phyloP scores from a whole-genome alignment of 1,140 invertebrate species.

The Lineus longissimus region DNA sequence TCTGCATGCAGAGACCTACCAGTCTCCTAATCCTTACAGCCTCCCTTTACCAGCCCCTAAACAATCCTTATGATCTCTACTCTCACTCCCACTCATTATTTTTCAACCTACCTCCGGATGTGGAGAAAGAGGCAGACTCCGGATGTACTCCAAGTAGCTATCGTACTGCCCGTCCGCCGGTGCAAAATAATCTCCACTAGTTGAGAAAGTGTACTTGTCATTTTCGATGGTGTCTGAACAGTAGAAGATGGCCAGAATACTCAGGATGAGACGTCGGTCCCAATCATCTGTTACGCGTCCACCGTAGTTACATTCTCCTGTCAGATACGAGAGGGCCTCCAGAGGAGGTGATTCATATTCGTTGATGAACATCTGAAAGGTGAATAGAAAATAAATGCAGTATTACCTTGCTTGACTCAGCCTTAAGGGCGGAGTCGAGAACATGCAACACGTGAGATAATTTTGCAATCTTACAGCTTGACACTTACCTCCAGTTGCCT shows the following conservation, averaged over 20 bases:
- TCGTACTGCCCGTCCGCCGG: constrained; percentile 67
- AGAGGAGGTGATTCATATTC: constrained; percentile 49
- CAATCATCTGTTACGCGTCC: constrained; percentile 52
- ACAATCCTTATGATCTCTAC: no score
- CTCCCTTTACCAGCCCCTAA: no score
- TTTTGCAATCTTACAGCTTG: background rate
- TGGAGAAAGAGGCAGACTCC: constrained; percentile 57
- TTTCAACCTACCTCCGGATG: constrained; percentile 49
- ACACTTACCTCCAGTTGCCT: constrained; percentile 61
- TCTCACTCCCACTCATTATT: no score
- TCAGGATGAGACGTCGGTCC: constrained; percentile 49
- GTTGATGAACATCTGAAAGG: constrained; percentile 52
- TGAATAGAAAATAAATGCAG: background rate
- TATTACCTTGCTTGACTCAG: no score
- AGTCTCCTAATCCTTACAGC: no score
- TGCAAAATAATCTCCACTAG: constrained; percentile 65
- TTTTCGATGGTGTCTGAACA: constrained; percentile 57
- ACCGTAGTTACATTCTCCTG: constrained; percentile 54
- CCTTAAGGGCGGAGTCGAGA: no score
- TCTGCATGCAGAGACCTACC: no score
- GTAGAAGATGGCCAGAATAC: constrained; percentile 47
- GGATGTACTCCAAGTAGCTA: constrained; percentile 72
- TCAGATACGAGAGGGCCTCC: constrained; percentile 49
- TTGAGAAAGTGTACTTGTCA: constrained; percentile 60
- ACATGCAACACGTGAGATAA: background rate